Percentiles rank a stretch among this genome's conserved stretches.
phyloP scores from a whole-genome alignment of 2,797 vertebrate species.

The Decapterus maruadsi region DNA sequence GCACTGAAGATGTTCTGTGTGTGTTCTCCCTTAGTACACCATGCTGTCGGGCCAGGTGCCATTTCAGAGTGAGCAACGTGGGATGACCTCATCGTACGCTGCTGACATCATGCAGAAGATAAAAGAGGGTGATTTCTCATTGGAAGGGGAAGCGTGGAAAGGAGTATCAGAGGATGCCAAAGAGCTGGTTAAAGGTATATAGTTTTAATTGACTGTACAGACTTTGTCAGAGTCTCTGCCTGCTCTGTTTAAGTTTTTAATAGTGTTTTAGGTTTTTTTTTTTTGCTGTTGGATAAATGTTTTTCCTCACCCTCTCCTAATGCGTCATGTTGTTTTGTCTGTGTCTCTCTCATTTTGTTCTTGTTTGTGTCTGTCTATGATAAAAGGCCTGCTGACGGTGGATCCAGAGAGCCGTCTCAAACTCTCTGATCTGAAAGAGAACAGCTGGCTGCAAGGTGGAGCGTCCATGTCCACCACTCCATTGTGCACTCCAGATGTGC shows the following conservation, averaged over 20 bases:
- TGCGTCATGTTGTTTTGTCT: neutral
- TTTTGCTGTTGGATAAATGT: neutral
- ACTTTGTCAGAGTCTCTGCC: neutral
- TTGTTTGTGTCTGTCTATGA: constrained; percentile 13
- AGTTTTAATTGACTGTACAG: neutral
- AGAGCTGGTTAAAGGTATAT: constrained; percentile 92
- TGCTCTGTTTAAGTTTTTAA: neutral
- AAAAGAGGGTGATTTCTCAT: constrained; percentile 93
- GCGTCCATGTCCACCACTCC: constrained; percentile 93
- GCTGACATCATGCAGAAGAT: constrained; percentile 96
- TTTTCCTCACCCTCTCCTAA: neutral
- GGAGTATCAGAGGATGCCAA: constrained; percentile 94
- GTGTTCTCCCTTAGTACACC: constrained; percentile 87
- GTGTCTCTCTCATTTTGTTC: neutral
- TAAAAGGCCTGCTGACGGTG: constrained; percentile 91
- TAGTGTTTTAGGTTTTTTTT: too few species aligned
- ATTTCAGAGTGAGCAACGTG: constrained; percentile 89
- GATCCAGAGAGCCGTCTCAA: constrained; percentile 91
- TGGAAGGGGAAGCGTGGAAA: constrained; percentile 93
- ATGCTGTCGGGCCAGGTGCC: constrained; percentile 96
- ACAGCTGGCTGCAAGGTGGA: constrained; percentile 92
- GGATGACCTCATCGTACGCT: constrained; percentile 89
- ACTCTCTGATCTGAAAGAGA: constrained; percentile 90
- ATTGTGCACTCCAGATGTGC: constrained; percentile 92
- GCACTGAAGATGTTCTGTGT: constrained; percentile 47